Conservation (phyloP, 2,888 invertebrate species). For the Caenorhabditis parvicauda region DNA sequence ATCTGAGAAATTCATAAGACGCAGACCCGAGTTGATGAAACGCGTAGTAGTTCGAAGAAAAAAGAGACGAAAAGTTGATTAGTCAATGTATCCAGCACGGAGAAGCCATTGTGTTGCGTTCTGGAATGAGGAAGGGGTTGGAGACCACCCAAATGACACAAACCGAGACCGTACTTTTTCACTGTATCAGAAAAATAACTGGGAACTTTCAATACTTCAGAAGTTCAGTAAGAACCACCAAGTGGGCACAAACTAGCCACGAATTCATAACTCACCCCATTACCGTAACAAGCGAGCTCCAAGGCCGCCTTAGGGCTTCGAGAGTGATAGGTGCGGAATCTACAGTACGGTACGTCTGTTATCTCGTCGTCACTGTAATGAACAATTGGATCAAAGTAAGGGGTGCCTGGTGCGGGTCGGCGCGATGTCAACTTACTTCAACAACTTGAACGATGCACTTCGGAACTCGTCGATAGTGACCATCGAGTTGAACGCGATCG, state of each 20-base stretch:
- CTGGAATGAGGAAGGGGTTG: constrained; percentile 2
- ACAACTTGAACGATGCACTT: constrained; percentile 2
- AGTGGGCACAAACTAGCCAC: too few relatives aligned
- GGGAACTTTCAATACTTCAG: too few relatives aligned
- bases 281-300: constrained; percentile 29
- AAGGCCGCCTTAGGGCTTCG: constrained; percentile 14
- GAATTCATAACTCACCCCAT: constrained; percentile 25
- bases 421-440: constrained; percentile 7
- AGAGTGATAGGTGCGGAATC: constrained; percentile 25
- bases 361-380: constrained; percentile 5
- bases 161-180: too few relatives aligned
- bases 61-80: not conserved
- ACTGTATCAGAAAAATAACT: too few relatives aligned
- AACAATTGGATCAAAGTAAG: constrained; percentile 5
- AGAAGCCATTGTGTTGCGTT: constrained; percentile 27
- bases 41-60: not conserved
- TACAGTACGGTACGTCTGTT: constrained; percentile 22
- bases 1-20: too few relatives aligned
- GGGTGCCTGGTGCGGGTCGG: not conserved
- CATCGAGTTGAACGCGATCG: constrained; percentile 31
- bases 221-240: too few relatives aligned
- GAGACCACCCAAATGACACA: too few relatives aligned
- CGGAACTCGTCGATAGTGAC: constrained; percentile 36
- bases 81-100: constrained; percentile 19
- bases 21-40: too few relatives aligned